Evolutionary conservation across 1,140 invertebrate genomes (phyloP).

Genomic region (Pachyrhynchus sulphureomaculatus): DNA sequence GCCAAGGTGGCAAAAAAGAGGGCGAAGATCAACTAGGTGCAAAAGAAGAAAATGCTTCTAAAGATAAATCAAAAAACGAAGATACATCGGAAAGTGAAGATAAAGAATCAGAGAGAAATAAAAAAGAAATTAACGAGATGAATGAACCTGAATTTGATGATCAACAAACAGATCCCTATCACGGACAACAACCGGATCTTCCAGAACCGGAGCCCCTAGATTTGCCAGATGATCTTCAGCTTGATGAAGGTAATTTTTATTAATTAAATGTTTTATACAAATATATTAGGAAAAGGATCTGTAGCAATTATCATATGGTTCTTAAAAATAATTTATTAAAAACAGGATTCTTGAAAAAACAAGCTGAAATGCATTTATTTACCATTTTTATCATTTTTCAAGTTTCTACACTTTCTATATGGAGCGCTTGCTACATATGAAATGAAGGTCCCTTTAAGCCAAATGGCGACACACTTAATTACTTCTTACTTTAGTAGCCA

Average conservation of each 20-base stretch:
- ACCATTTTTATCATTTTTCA: no score
- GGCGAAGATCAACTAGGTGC: conserved; percentile 59
- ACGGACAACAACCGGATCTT: conserved; percentile 72
- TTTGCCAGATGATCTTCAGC: conserved; percentile 80
- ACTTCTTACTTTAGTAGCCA: no score
- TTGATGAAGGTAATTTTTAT: conserved; percentile 72
- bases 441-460: no score
- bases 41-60: conserved; percentile 59
- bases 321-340: no score
- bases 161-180: conserved; percentile 83
- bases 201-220: conserved; percentile 83
- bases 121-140: conserved; percentile 74
- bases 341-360: no score
- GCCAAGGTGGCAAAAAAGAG: conserved; percentile 51
- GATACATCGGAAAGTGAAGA: conserved; percentile 49
- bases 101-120: conserved; percentile 55
- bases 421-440: no score
- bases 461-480: no score
- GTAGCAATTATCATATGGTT: no score
- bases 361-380: no score
- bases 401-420: no score
- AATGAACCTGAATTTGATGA: conserved; percentile 77
- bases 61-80: conserved; percentile 55
- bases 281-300: no score
- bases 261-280: no score